phyloP scores from a whole-genome alignment of 2,113 vertebrate species.

The Hystrix cristata region DNA sequence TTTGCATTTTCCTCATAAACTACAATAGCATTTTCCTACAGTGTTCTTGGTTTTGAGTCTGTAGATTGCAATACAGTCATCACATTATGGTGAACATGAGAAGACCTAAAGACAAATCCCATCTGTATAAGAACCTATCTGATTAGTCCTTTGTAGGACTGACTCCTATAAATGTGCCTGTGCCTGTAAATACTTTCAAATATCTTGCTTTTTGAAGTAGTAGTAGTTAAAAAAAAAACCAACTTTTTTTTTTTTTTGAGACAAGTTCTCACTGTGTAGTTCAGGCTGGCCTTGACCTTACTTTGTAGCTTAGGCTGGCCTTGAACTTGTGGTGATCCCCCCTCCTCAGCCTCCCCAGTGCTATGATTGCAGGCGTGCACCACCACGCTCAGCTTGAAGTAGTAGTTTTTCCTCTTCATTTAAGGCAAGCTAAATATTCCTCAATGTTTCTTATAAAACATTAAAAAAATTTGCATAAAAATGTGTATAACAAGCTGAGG shows the following conservation, averaged over 20 bases:
- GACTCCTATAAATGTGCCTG: background rate
- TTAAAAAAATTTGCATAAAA: background rate
- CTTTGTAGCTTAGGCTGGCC: too few species aligned
- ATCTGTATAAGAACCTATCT: background rate
- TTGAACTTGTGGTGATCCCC: too few species aligned
- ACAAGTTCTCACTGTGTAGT: background rate
- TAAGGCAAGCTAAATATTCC: slow-evolving; percentile 42
- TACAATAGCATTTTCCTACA: background rate
- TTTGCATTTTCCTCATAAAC: slow-evolving; percentile 48
- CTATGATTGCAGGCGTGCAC: too few species aligned
- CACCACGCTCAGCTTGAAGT: background rate
- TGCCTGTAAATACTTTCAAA: slow-evolving; percentile 35
- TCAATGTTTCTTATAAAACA: slow-evolving; percentile 32
- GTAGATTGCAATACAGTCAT: background rate
- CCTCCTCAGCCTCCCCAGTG: too few species aligned
- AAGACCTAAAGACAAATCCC: slow-evolving; percentile 23
- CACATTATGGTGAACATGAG: background rate
- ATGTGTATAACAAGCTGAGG: slow-evolving; percentile 20
- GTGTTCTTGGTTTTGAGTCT: background rate
- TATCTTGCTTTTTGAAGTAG: slow-evolving; percentile 28
- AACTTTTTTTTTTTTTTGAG: background rate
- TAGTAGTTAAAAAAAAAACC: background rate
- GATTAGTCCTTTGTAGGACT: background rate
- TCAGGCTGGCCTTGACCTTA: background rate
- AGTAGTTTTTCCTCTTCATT: background rate